Conservation (phyloP, 2,888 invertebrate species). For the Brachypterus glaber region DNA sequence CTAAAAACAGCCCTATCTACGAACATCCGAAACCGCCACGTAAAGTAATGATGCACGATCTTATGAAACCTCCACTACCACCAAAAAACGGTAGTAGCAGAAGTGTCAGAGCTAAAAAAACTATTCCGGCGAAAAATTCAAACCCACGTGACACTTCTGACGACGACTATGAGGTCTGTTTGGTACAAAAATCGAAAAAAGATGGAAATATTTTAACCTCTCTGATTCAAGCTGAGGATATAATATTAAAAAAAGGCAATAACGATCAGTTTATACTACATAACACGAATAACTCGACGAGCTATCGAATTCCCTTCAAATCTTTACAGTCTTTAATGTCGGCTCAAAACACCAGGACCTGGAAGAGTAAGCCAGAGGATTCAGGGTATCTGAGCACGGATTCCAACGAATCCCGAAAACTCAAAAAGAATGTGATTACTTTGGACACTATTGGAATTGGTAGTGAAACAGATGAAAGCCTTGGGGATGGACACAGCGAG, state of each 20-base stretch:
- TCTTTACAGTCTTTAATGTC: constrained; percentile 15
- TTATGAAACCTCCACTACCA: constrained; percentile 37
- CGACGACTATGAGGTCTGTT: constrained; percentile 21
- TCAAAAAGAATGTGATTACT: constrained; percentile 25
- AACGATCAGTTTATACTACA: constrained; percentile 34
- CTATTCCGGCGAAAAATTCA: constrained; percentile 3
- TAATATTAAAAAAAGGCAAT: constrained; percentile 29
- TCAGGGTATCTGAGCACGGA: constrained; percentile 82
- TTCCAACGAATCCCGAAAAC: constrained; percentile 54
- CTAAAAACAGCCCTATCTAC: constrained; percentile 46
- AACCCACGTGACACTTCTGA: constrained; percentile 24
- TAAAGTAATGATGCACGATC: constrained; percentile 37
- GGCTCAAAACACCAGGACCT: constrained; percentile 25
- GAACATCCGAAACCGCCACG: constrained; percentile 52
- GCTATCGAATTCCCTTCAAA: constrained; percentile 12
- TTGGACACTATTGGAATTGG: constrained; percentile 29
- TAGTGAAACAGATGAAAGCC: constrained; percentile 71
- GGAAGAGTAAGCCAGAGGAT: constrained; percentile 46
- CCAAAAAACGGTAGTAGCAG: constrained; percentile 62
- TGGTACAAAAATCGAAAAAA: constrained; percentile 24
- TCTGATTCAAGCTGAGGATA: constrained; percentile 23
- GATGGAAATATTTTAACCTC: constrained; percentile 20
- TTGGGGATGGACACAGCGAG: constrained; percentile 73
- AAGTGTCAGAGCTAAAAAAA: constrained; percentile 42
- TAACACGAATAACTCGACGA: constrained; percentile 15